A percentile compares a stretch with the other conserved stretches of the same genome.
phyloP scores from a whole-genome alignment of 2,797 vertebrate species.

The Urocyon cinereoargenteus region DNA sequence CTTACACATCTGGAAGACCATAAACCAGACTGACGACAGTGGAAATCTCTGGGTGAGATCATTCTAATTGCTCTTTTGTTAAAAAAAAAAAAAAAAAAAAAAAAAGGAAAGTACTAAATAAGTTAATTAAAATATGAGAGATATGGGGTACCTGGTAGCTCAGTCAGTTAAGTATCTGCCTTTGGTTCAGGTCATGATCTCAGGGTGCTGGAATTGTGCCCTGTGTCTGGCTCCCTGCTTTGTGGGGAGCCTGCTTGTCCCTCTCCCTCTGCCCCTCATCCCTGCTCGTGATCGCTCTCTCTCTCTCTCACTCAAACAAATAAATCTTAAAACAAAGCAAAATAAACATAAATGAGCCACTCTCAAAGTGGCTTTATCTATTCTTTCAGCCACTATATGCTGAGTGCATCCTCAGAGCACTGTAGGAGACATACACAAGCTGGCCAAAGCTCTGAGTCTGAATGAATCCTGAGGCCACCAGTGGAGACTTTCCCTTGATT shows the following conservation, averaged over 20 bases:
- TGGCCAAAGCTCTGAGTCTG: background rate
- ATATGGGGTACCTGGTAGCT: background rate
- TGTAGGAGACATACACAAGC: background rate
- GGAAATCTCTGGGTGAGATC: background rate
- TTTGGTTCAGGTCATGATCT: background rate
- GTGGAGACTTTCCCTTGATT: background rate
- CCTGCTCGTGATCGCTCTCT: background rate
- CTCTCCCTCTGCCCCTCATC: background rate
- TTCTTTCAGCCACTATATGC: background rate
- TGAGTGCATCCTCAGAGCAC: background rate
- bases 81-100: no score
- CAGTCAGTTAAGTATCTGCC: background rate
- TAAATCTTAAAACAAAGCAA: background rate
- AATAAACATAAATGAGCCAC: background rate
- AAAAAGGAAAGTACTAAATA: background rate
- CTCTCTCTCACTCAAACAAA: background rate
- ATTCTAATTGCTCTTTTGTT: background rate
- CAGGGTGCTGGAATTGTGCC: background rate
- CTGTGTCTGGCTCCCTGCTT: background rate
- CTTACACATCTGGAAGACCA: background rate
- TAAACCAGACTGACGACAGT: background rate
- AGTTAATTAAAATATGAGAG: background rate
- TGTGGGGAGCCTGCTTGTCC: background rate
- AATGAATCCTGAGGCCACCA: background rate
- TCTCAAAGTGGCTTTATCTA: background rate